phyloP scores from a whole-genome alignment of 2,797 vertebrate genomes.

The Manis crassicaudata region DNA sequence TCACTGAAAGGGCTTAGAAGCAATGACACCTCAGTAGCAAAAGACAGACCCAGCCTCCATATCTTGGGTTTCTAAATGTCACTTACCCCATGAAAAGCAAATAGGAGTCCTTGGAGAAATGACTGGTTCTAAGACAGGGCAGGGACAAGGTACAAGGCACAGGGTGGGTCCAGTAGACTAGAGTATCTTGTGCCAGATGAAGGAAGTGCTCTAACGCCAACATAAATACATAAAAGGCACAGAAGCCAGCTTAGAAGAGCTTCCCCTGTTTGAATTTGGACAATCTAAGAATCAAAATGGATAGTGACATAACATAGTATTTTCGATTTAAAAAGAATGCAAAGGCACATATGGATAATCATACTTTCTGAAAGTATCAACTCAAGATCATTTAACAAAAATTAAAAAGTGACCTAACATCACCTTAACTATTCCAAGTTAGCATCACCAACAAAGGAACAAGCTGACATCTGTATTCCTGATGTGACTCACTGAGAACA shows the following conservation, averaged over 20 bases:
- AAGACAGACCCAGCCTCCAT: not conserved
- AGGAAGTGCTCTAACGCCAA: not conserved
- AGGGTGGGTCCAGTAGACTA: not conserved
- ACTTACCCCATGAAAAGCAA: not conserved
- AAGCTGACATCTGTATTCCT: not conserved
- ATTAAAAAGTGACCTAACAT: not conserved
- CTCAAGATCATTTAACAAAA: not conserved
- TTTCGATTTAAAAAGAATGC: slow-evolving; percentile 2
- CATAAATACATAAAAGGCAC: not conserved
- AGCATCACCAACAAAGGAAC: not conserved
- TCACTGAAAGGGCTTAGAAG: not conserved
- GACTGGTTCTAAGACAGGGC: not conserved
- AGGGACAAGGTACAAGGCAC: not conserved
- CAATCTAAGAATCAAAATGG: not conserved
- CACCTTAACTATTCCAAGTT: too few relatives aligned
- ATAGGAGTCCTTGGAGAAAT: not conserved
- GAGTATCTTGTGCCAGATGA: not conserved
- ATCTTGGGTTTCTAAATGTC: not conserved
- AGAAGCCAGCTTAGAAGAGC: not conserved
- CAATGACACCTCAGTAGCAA: not conserved
- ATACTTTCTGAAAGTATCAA: not conserved
- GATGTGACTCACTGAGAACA: not conserved
- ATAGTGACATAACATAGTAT: not conserved
- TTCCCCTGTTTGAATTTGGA: not conserved
- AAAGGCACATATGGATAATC: not conserved